phyloP scores from a whole-genome alignment of 1,140 invertebrate genomes.

The Eriocheir sinensis region DNA sequence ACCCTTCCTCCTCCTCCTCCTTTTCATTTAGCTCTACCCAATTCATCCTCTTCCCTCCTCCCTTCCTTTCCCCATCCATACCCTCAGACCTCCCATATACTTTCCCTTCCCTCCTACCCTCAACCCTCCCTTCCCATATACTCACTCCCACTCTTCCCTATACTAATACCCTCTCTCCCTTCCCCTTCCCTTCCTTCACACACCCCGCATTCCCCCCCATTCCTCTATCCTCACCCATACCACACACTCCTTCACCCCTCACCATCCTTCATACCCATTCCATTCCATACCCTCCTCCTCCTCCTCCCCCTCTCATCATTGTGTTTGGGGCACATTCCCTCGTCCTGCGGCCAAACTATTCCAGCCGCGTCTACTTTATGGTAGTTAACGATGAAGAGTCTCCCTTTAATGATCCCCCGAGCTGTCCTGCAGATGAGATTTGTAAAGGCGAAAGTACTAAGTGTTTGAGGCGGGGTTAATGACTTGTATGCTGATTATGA shows the following conservation, averaged over 20 bases:
- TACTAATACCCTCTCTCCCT: neutral
- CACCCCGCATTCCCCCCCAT: neutral
- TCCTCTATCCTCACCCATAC: neutral
- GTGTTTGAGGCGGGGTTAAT: too few species aligned
- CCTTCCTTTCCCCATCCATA: slow-evolving; percentile 19
- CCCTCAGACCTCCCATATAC: neutral
- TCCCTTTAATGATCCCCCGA: too few species aligned
- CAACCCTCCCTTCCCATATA: neutral
- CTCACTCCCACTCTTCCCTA: neutral
- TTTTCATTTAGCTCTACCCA: neutral
- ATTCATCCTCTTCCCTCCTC: neutral
- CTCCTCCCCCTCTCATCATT: neutral
- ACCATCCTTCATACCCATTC: neutral
- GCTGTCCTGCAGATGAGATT: neutral
- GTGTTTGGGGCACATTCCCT: neutral
- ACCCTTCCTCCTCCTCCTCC: neutral
- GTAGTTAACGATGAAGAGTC: too few species aligned
- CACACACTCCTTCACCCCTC: neutral
- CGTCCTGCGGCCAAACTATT: neutral
- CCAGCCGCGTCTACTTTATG: neutral
- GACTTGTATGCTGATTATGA: too few species aligned
- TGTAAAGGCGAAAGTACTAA: neutral
- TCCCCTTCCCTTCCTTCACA: slow-evolving; percentile 1
- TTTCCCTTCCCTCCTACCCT: neutral
- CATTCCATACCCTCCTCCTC: neutral